phyloP scores from a whole-genome alignment of 2,113 vertebrate species.

The Turdus rufiventris region DNA sequence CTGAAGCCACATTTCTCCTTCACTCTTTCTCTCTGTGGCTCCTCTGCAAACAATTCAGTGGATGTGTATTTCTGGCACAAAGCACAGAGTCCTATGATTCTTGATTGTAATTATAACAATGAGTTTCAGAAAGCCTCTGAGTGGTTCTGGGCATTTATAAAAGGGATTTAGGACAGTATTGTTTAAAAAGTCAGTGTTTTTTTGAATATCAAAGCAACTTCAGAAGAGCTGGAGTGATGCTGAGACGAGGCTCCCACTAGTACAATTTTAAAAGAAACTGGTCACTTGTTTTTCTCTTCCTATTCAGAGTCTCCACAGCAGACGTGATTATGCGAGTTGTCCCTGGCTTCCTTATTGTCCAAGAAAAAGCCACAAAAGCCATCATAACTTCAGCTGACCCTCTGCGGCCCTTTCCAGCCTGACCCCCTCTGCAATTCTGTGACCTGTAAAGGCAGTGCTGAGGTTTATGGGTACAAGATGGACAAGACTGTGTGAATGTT shows the following conservation, averaged over 20 bases:
- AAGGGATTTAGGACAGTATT: constrained; percentile 39
- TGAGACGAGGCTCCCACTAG: neutral
- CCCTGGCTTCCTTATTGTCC: neutral
- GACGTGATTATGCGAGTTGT: neutral
- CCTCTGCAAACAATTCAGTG: constrained; percentile 38
- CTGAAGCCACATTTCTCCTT: neutral
- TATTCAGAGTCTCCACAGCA: neutral
- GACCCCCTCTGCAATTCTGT: neutral
- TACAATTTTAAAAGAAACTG: constrained; percentile 30
- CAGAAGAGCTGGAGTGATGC: neutral
- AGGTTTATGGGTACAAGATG: neutral
- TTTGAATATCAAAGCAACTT: constrained; percentile 49
- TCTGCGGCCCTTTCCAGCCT: neutral
- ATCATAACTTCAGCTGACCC: neutral
- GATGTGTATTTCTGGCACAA: constrained; percentile 58
- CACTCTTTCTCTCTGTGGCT: neutral
- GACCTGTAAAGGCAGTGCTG: neutral
- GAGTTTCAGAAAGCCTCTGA: constrained; percentile 63
- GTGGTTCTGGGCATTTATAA: constrained; percentile 55
- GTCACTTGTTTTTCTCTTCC: neutral
- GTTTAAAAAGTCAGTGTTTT: constrained; percentile 33
- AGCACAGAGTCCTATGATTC: constrained; percentile 46
- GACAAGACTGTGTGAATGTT: neutral
- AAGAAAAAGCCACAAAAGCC: neutral
- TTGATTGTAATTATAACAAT: constrained; percentile 70